Evolutionary conservation across 2,797 vertebrate species (phyloP).

Genomic region (Crocidura indochinensis): DNA sequence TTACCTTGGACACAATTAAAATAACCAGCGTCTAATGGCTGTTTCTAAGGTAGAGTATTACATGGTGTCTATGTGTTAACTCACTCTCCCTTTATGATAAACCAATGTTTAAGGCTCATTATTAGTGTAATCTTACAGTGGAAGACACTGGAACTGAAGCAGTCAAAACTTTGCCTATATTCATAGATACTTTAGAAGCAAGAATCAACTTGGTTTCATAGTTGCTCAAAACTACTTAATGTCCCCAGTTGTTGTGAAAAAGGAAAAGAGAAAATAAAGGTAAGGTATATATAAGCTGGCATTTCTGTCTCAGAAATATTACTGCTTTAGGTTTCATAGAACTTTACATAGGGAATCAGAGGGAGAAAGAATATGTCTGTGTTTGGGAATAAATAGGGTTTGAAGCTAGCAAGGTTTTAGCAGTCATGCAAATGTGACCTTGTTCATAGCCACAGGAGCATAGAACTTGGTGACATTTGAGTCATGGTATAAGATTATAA

Average conservation of each 20-base stretch:
- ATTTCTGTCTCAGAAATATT: background rate
- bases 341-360: background rate
- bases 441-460: background rate
- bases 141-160: background rate
- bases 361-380: background rate
- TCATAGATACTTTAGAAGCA: background rate
- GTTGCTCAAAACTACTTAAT: background rate
- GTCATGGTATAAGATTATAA: conserved; percentile 26
- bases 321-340: background rate
- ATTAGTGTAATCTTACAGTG: background rate
- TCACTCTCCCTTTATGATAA: background rate
- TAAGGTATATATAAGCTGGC: background rate
- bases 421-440: background rate
- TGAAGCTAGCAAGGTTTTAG: background rate
- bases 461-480: conserved; percentile 40
- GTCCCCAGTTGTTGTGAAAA: background rate
- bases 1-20: too few species aligned
- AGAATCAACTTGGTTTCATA: background rate
- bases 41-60: too few species aligned
- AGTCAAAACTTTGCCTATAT: background rate
- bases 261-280: background rate
- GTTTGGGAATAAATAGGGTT: background rate
- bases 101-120: background rate
- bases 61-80: background rate
- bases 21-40: too few species aligned